Base-by-base conservation (phyloP, 2,113 vertebrate genomes). In the Paradisaea rubra region DNA sequence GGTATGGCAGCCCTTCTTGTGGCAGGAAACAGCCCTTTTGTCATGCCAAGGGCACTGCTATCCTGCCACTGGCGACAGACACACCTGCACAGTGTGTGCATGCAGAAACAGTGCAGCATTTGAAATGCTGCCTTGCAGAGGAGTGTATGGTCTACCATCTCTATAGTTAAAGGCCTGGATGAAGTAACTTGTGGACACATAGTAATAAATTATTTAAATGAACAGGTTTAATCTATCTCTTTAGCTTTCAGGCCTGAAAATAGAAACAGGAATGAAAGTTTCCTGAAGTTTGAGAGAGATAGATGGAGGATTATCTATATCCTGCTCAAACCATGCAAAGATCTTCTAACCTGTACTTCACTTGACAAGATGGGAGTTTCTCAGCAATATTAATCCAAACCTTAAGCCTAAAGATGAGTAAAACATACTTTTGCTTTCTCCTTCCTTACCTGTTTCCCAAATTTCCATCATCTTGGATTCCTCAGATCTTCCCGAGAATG, bases 41-140 rank as follows among this genome's bases (percentile, higher is more conserved):
- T 27, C 1, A 0, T 33, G 11, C 11, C 18, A 3, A 22, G 23
- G 42, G 8, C 25, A 1, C 22, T 52, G 41, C 42, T 30, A 30
- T n/a, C 35, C 19, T 33, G 23, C 12, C 7, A 1, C 11, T 24
- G 25, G 27, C 41, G 54, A 24, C 18, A 17, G 44, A 45, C 3
- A 1, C 23, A 8, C 9, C 14, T 3, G 0, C 25, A 22, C 49
- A 50, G 56, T 0, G 1, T 15, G 4, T 5, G 4, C 3, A 3
- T 0, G 21, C 11, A 65, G 45, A 68, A 66, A 28, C 5, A 18
- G 22, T 53, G n/a, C 22, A 44, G 25, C 6, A 3, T 53, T 76
- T 39, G 31, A 47, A 72, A 63, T 0, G 1, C 15, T 57, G 39
- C 27, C 65, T 71, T n/a, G 18, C 8, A 63, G 25, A 59, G 13